Evolutionary conservation across 2,888 invertebrate species (phyloP).

Genomic region (Drosophila merina): DNA sequence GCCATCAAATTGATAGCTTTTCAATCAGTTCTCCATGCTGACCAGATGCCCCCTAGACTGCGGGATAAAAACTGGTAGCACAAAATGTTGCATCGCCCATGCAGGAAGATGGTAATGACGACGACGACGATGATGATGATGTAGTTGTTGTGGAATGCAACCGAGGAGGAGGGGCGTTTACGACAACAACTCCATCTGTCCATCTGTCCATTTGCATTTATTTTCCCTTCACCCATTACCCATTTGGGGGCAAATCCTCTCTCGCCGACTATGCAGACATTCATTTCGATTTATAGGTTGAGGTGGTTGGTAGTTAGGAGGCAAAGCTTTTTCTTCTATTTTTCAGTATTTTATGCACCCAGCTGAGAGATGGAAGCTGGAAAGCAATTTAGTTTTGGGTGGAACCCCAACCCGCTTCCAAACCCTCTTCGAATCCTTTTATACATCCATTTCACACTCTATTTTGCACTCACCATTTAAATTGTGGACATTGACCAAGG

Average conservation of each 20-base stretch:
- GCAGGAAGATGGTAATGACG: not conserved
- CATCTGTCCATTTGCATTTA: no score
- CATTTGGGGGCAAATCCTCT: no score
- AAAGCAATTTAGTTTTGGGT: conserved; percentile 60
- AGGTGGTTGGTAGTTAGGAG: no score
- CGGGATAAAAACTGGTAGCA: not conserved
- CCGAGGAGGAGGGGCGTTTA: no score
- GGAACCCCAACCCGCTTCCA: not conserved
- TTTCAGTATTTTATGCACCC: conserved; percentile 1
- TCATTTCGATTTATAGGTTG: no score
- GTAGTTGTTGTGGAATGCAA: no score
- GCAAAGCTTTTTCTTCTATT: no score
- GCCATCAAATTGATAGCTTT: not conserved
- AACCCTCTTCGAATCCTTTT: conserved; percentile 16
- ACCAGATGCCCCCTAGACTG: not conserved
- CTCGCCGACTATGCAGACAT: no score
- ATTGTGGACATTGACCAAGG: conserved; percentile 60
- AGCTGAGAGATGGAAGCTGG: conserved; percentile 15
- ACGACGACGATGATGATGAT: no score
- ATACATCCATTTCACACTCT: conserved; percentile 66
- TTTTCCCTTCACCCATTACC: no score
- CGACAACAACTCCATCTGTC: no score
- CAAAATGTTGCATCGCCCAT: conserved; percentile 56
- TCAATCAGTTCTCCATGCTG: not conserved
- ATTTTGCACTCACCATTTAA: conserved; percentile 73